Evolutionary conservation across 2,797 vertebrate genomes (phyloP), one percentile per base, ranked within the genome.

Genomic region (Knipowitschia caucasica): DNA sequence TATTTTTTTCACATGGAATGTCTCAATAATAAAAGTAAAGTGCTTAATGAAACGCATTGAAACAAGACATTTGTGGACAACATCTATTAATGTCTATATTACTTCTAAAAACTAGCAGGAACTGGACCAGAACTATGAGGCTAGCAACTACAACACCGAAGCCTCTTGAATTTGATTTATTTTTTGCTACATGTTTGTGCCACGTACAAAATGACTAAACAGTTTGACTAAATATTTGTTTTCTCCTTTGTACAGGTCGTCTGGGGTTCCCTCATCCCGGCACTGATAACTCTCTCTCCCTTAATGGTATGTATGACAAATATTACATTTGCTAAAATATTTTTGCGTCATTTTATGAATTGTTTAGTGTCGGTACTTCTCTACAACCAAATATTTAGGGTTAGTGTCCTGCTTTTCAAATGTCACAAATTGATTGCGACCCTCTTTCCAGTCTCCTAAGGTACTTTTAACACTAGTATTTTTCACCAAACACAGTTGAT

Each of bases 241-340:
- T 80, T 82, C 38, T 82, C 47, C 73, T 56, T 69, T 75, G 29
- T 83, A 53, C 68, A 94, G 92, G 92, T 92, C 93, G 91, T 71
- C 86, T 94, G 64, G 92, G 92, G 70, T 94, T 93, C 86, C 87
- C 90, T 46, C 92, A 93, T 80, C 91, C 91, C 69, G 92, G 90
- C 75, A 91, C 86, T 68, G 92, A 94, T 83, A 93, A 87, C 80
- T 91, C 92, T 73, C 89, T 93, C 81, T 91, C 93, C 78, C 90
- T 93, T 77, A 94, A 92, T 84, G 93, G 93, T 93, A 91, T 36
- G 92, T 92, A 81, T 67, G 6, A 6, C 25, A 35, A 56, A 20
- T 31, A 10, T 1, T 8, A 44, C 7, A 25, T 27, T 7, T 40
- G 6, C 23, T 40, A 21, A 40, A 53, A 33, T 50, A 21, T 64